Evolutionary conservation across 2,888 invertebrate genomes (phyloP).

Genomic region (Orthosia cruda): DNA sequence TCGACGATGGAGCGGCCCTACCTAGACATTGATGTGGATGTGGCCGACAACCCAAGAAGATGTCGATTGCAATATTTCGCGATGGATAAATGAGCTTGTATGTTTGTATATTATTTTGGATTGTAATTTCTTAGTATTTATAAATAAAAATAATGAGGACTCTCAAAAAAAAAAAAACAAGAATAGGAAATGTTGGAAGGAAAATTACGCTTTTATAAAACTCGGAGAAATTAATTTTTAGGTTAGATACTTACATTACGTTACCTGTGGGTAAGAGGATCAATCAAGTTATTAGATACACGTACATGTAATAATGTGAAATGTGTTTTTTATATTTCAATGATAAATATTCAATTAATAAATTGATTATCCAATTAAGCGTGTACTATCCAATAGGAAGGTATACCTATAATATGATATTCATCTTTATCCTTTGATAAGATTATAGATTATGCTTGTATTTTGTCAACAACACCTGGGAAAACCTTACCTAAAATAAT

Average conservation of each 20-base stretch:
- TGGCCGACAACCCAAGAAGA: too few species aligned
- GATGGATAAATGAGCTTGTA: too few species aligned
- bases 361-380: constrained; percentile 21
- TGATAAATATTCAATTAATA: constrained; percentile 33
- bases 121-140: too few species aligned
- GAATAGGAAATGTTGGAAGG: constrained; percentile 1
- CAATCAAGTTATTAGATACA: neutral
- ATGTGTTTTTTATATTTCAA: neutral
- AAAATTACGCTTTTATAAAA: neutral
- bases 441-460: constrained; percentile 1
- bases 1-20: too few species aligned
- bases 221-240: neutral
- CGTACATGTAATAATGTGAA: neutral
- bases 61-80: too few species aligned
- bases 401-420: constrained; percentile 21
- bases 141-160: too few species aligned
- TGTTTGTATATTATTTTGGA: too few species aligned
- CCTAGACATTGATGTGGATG: too few species aligned
- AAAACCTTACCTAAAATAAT: neutral
- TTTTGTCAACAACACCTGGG: neutral
- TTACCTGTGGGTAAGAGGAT: neutral
- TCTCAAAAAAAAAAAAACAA: too few species aligned
- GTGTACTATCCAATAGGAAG: constrained; percentile 1
- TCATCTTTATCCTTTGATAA: constrained; percentile 42
- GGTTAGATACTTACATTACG: neutral